Evolutionary conservation across 2,797 vertebrate species (phyloP), one percentile per base, ranked within the genome.

Genomic region (Crocidura indochinensis): DNA sequence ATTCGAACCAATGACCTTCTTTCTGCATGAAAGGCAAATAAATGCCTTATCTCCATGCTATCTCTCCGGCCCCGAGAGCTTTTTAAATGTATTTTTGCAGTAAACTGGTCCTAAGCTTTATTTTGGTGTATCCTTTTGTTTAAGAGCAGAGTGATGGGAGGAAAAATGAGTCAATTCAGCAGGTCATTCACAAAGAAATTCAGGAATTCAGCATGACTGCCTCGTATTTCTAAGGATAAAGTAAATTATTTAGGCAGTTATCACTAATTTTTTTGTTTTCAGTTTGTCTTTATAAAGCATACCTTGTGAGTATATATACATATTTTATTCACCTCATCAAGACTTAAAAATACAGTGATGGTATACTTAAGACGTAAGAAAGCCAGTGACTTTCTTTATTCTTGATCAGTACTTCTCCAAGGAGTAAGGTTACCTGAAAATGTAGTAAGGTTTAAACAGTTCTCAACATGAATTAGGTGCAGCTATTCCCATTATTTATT

Each of bases 401-500:
- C 91, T 97, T 97, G 96, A 95, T 96, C 90, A 95, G 94, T 96
- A 90, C 68, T 93, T 95, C 93, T 97, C 95, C 94, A 96, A 95
- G 96, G 96, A 97, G 93, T 96, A 97, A 97, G 94, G 95, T 91
- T 88, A 86, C 95, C 64, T 88, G 90, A 92, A 96, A 87, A 87
- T 95, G 76, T 95, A 97, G 96, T 90, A 96, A 94, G 77, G 96
- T 97, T 97, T 96, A 97, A 89, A 86, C 90, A 97, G 88, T 96
- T 97, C 92, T 95, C 95, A 94, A 93, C 81, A 95, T 84, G 96
- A 96, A 95, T 96, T 96, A 97, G 97, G 90, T 97, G 97, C 93
- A 95, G 72, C 90, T 97, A 91, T 97, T 97, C 90, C 94, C 74
- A 82, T 0, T 96, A 95, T 91, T 97, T 97, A 97, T 97, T 97